These are phyloP conservation scores for Brachionus paranguensis DNA, from an alignment of 1,140 invertebrate species.

Conservation along the genomic window DNA sequence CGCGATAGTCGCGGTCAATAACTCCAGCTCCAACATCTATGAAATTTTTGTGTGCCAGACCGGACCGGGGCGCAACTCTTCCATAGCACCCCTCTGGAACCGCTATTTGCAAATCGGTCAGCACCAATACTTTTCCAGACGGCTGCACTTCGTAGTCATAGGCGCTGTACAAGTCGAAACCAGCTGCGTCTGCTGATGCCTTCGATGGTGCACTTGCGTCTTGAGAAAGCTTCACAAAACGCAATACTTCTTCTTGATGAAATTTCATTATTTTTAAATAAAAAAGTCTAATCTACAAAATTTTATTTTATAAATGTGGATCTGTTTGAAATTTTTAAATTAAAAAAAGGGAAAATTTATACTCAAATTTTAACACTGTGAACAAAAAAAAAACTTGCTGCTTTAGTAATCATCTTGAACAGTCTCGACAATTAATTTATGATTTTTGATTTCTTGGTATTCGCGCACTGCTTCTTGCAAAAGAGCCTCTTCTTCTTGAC, in stretches of 20 bases:
- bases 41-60: constrained; percentile 84
- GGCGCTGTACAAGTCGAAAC: constrained; percentile 36
- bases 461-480: neutral
- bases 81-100: constrained; percentile 81
- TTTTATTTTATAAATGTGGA: neutral
- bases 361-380: neutral
- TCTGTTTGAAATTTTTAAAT: neutral
- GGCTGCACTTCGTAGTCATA: constrained; percentile 36
- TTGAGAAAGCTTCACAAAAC: constrained; percentile 12
- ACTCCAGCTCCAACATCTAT: constrained; percentile 96
- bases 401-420: constrained; percentile 13
- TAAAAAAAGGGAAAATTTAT: neutral
- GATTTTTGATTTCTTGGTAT: neutral
- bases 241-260: neutral
- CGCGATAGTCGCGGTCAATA: constrained; percentile 84
- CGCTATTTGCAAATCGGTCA: constrained; percentile 77
- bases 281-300: neutral
- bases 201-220: neutral
- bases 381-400: neutral
- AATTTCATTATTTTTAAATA: constrained; percentile 24
- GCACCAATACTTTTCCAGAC: neutral
- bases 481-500: neutral
- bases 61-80: constrained; percentile 87
- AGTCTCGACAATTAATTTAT: constrained; percentile 1
- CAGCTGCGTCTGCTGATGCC: constrained; percentile 13